Base-by-base conservation (phyloP, 2,888 invertebrate genomes). In the Eilema griseolum region DNA sequence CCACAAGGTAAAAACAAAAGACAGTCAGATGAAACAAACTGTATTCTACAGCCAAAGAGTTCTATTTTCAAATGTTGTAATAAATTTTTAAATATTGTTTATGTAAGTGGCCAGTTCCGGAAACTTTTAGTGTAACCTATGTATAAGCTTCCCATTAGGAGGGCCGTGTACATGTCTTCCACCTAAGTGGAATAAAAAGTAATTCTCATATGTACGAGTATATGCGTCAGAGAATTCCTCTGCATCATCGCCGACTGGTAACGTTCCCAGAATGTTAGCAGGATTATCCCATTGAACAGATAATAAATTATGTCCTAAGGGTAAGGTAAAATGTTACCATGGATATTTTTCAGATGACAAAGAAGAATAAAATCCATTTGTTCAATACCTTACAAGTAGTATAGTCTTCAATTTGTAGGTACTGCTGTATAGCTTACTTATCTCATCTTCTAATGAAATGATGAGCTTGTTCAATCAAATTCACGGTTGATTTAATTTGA, bases 221-320 rank as follows among this genome's bases (percentile, higher is more conserved):
- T 4, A 4, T 5, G 28, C 28, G 28, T 28, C 28, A 28, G 3
- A 28, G 20, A 20, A 20, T 46, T 20, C 7, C 46, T 46, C 20
- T 52, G n/a, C 52, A 52, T n/a, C 52, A 52, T 52, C 10, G 52
- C 3, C 20, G 7, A 20, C 3, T 52, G 52, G 16, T 14, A 20
- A 46, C 20, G 46, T 46, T 20, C 20, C 46, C 46, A 52, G 52
- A 52, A 52, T 52, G 10, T 52, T 52, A n/a, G 52, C n/a, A n/a
- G 52, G n/a, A n/a, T 52, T n/a, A n/a, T 52, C n/a, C 52, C n/a
- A 46, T 52, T 52, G n/a, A 52, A n/a, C 52, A 52, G n/a, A n/a
- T 52, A 52, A 52, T 52, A 52, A n/a, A 52, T 52, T n/a, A 52
- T 52, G 52, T n/a, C 52, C 52, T n/a, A 52, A 46, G 46, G 46